These are phyloP conservation scores for Potorous gilbertii DNA, from an alignment of 2,797 vertebrate species.

Conservation along the genomic window DNA sequence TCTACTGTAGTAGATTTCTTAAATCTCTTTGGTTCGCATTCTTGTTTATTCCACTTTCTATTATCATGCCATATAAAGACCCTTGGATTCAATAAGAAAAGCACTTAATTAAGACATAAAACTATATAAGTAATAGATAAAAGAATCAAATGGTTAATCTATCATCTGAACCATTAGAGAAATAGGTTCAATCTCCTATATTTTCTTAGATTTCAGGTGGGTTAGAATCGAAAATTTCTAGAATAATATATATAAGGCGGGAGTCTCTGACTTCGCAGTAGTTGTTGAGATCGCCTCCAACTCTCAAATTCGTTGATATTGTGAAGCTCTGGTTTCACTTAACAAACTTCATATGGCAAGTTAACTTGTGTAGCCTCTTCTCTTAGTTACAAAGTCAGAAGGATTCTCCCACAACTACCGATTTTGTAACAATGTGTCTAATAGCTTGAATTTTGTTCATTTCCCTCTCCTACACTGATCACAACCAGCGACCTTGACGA, in stretches of 20 bases:
- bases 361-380: background rate
- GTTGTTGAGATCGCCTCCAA: background rate
- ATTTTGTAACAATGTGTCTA: background rate
- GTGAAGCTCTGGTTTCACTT: background rate
- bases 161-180: background rate
- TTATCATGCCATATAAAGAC: background rate
- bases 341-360: background rate
- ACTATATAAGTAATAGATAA: background rate
- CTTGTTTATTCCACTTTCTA: background rate
- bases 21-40: background rate
- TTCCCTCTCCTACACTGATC: background rate
- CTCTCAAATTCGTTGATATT: background rate
- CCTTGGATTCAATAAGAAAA: background rate
- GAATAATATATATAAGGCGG: background rate
- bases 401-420: background rate
- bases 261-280: background rate
- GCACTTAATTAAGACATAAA: background rate
- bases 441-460: background rate
- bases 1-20: background rate
- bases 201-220: background rate
- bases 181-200: background rate
- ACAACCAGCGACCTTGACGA: background rate
- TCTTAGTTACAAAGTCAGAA: background rate
- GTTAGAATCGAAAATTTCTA: background rate
- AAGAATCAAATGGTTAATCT: background rate